A percentile compares a stretch with the other conserved stretches of the same genome.
Evolutionary conservation across 1,140 invertebrate genomes (phyloP).

Genomic region (Macrocentrus cingulum): DNA sequence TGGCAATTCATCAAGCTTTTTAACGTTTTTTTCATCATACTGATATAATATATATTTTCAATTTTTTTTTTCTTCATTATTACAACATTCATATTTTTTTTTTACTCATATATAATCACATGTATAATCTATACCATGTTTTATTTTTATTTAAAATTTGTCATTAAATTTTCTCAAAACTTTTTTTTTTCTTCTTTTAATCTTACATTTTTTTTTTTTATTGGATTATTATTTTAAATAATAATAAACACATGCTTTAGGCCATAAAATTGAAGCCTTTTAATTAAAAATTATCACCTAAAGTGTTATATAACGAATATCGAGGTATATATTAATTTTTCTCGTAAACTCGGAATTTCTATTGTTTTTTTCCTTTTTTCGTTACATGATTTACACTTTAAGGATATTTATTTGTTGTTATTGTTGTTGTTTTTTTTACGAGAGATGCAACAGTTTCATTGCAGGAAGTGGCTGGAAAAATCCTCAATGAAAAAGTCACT

Average conservation of each 20-base stretch:
- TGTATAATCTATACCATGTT: constrained; percentile 19
- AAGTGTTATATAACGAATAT: constrained; percentile 3
- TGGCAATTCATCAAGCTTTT: not conserved
- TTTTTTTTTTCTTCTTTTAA: constrained; percentile 7
- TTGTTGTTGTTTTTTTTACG: not conserved
- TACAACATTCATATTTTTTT: not conserved
- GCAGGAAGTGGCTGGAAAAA: constrained; percentile 42
- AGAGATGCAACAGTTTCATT: constrained; percentile 31
- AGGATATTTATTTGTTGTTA: not conserved
- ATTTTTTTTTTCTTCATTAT: not conserved
- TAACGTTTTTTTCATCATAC: not conserved
- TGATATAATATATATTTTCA: constrained; percentile 6
- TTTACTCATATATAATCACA: constrained; percentile 2
- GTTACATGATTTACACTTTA: not conserved
- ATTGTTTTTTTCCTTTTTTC: not conserved
- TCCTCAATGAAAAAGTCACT: constrained; percentile 40
- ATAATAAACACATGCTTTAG: not conserved
- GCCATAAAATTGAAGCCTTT: constrained; percentile 5
- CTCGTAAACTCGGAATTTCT: constrained; percentile 5
- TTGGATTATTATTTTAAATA: not conserved
- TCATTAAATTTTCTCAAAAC: not conserved
- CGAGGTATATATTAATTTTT: constrained; percentile 12
- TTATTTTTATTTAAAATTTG: not conserved
- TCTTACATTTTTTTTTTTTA: not conserved
- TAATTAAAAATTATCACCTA: constrained; percentile 1